phyloP scores from a whole-genome alignment of 2,113 vertebrate genomes.

The Calidris pugnax region DNA sequence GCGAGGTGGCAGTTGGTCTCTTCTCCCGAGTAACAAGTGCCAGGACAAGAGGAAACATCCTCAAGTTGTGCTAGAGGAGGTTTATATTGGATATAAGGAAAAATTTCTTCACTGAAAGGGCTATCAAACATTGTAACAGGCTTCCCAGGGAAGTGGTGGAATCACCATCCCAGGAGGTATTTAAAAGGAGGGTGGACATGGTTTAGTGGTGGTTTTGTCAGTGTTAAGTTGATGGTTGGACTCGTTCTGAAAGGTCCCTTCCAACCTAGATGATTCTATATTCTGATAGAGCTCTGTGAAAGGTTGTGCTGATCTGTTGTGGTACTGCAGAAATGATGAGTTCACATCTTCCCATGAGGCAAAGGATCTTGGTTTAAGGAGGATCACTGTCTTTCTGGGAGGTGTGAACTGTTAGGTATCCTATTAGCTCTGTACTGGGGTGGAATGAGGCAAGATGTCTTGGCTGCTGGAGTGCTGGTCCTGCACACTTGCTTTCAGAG shows the following conservation, averaged over 20 bases:
- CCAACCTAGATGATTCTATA: neutral
- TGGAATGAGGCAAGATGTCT: neutral
- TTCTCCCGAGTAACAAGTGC: neutral
- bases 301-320: neutral
- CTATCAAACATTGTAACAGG: neutral
- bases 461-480: neutral
- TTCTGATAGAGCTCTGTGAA: neutral
- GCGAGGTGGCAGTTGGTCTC: neutral
- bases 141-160: neutral
- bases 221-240: neutral
- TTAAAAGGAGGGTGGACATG: neutral
- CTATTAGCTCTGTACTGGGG: neutral
- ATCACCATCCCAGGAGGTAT: neutral
- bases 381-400: neutral
- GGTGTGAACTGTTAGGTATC: neutral
- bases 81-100: neutral
- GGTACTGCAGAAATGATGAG: neutral
- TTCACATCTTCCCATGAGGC: neutral
- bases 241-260: neutral
- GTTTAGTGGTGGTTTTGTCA: neutral
- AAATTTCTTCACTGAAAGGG: neutral
- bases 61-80: neutral
- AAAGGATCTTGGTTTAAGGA: neutral
- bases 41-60: neutral
- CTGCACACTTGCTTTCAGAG: neutral